Percentiles rank a stretch among this genome's conserved stretches.
Evolutionary conservation across 1,140 invertebrate genomes (phyloP).

Genomic region (Hypsibius dujardini): DNA sequence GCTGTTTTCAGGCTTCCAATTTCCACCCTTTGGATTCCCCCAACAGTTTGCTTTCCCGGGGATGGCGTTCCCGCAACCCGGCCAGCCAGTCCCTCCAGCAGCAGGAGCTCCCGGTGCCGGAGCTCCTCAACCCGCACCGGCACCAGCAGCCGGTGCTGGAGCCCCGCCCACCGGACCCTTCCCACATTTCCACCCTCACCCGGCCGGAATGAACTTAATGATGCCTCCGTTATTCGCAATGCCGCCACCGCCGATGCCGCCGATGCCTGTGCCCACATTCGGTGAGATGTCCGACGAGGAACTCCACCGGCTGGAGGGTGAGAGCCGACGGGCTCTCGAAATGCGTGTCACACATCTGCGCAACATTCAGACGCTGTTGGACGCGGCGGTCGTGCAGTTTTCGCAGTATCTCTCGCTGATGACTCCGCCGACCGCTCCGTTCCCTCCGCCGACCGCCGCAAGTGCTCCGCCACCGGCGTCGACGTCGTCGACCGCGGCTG

Average conservation of each 20-base stretch:
- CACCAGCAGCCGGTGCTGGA: slow-evolving; percentile 21
- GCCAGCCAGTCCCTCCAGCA: too few relatives aligned
- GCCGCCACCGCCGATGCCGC: slow-evolving; percentile 33
- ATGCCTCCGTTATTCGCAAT: slow-evolving; percentile 25
- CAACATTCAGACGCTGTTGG: slow-evolving; percentile 67
- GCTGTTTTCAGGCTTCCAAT: too few relatives aligned
- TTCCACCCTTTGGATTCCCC: slow-evolving; percentile 21
- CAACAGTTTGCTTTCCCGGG: too few relatives aligned
- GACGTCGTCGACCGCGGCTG: neutral
- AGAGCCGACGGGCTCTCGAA: slow-evolving; percentile 63
- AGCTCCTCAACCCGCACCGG: slow-evolving; percentile 21
- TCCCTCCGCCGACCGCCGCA: neutral
- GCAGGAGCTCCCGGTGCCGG: slow-evolving; percentile 15
- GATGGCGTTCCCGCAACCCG: too few relatives aligned
- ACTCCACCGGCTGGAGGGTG: slow-evolving; percentile 66
- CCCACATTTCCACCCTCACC: slow-evolving; percentile 14
- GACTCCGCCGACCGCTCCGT: slow-evolving; percentile 17
- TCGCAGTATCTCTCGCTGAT: slow-evolving; percentile 55
- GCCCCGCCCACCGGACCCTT: slow-evolving; percentile 18
- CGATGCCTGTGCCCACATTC: slow-evolving; percentile 48
- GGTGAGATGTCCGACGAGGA: slow-evolving; percentile 59
- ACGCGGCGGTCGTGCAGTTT: slow-evolving; percentile 70
- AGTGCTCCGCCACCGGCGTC: neutral
- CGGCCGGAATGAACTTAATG: slow-evolving; percentile 21
- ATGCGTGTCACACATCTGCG: slow-evolving; percentile 63